Percentiles rank a stretch among this genome's conserved stretches.
Conservation (phyloP, 2,888 invertebrate genomes). For the Drosophila phalerata region DNA sequence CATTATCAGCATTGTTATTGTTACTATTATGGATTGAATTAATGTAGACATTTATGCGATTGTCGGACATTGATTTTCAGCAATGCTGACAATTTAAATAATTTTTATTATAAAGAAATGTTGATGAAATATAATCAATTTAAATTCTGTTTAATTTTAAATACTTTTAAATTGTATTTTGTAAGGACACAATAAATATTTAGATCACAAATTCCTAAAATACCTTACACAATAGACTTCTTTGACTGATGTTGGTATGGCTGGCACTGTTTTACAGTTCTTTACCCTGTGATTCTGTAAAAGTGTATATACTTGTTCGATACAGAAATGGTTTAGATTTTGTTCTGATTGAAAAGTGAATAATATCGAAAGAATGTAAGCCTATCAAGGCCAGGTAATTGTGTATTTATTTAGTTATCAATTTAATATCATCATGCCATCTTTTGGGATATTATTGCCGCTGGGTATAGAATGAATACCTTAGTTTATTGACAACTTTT, state of each 20-base stretch:
- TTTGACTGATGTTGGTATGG: not conserved
- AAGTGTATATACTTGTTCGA: not conserved
- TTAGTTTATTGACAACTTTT: constrained; percentile 50
- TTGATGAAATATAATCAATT: constrained; percentile 6
- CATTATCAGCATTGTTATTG: constrained; percentile 57
- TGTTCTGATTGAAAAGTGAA: not conserved
- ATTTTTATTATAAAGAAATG: not conserved
- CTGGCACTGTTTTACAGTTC: not conserved
- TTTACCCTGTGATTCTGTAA: not conserved
- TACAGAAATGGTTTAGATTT: not conserved
- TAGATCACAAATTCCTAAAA: not conserved
- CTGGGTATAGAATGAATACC: constrained; percentile 25
- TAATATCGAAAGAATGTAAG: not conserved
- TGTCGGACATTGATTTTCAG: constrained; percentile 43
- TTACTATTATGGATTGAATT: constrained; percentile 62
- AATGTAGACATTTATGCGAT: constrained; percentile 46
- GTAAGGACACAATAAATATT: not conserved
- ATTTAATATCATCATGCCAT: not conserved
- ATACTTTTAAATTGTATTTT: not conserved
- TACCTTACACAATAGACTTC: not conserved
- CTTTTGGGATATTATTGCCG: not conserved
- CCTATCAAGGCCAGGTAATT: not conserved
- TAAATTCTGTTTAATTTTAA: constrained; percentile 6
- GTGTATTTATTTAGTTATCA: not conserved
- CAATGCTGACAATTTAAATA: constrained; percentile 1